Evolutionary conservation across 2,113 vertebrate genomes (phyloP).

Genomic region (Propithecus coquereli): DNA sequence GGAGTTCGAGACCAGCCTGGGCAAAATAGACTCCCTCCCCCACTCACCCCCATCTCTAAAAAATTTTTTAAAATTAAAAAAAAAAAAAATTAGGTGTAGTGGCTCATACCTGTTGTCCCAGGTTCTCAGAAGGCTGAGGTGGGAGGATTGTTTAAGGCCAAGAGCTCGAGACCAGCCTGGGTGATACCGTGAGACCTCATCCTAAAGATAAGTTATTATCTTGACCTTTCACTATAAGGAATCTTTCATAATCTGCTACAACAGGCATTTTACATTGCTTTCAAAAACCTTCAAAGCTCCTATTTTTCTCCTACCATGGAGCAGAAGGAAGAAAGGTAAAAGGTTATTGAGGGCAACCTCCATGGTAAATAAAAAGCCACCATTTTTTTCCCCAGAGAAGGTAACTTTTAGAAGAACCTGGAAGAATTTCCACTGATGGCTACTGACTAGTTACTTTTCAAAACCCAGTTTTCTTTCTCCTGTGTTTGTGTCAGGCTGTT

Average conservation of each 20-base stretch:
- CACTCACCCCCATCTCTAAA: too few species aligned
- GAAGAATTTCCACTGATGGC: not conserved
- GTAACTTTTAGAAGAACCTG: not conserved
- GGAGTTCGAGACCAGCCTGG: too few species aligned
- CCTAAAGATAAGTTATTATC: not conserved
- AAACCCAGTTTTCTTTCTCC: not conserved
- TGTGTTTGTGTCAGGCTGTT: not conserved
- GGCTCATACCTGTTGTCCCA: too few species aligned
- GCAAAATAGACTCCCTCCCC: too few species aligned
- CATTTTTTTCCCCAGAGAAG: not conserved
- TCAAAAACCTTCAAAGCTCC: not conserved
- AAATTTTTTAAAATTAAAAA: too few species aligned
- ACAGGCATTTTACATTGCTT: not conserved
- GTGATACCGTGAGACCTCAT: too few species aligned
- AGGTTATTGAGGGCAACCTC: not conserved
- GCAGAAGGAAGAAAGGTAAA: not conserved
- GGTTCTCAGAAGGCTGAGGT: too few species aligned
- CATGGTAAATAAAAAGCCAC: not conserved
- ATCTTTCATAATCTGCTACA: not conserved
- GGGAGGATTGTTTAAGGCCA: too few species aligned
- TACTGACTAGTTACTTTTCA: not conserved
- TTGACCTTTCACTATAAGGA: not conserved
- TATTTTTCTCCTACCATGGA: not conserved
- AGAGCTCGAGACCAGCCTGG: too few species aligned
- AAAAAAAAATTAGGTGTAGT: too few species aligned